phyloP scores from a whole-genome alignment of 1,140 invertebrate species.

The Aphidius ervi region DNA sequence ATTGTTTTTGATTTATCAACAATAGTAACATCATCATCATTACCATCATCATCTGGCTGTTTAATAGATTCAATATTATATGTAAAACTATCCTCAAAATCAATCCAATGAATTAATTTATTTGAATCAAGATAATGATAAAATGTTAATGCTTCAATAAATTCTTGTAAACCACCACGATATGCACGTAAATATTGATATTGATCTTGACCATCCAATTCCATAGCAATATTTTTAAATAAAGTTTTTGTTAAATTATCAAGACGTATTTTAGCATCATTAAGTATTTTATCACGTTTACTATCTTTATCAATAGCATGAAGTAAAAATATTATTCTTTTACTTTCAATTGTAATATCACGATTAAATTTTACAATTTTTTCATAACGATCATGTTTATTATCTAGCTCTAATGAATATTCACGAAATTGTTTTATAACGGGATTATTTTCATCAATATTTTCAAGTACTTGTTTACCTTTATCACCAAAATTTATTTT shows the following conservation, averaged over 20 bases:
- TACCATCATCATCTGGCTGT: constrained; percentile 21
- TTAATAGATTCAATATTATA: constrained; percentile 33
- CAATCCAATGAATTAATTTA: constrained; percentile 46
- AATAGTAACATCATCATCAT: constrained; percentile 10
- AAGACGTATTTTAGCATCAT: constrained; percentile 65
- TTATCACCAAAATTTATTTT: constrained; percentile 40
- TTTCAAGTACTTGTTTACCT: constrained; percentile 40
- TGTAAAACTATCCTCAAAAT: constrained; percentile 50
- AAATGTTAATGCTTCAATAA: constrained; percentile 79
- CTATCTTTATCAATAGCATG: constrained; percentile 69
- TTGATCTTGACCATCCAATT: constrained; percentile 67
- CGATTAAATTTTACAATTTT: constrained; percentile 77
- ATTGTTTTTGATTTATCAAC: constrained; percentile 25
- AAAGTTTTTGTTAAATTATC: constrained; percentile 58
- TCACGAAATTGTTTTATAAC: constrained; percentile 65
- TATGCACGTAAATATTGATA: constrained; percentile 75
- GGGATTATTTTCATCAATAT: constrained; percentile 56
- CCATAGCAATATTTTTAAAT: constrained; percentile 67
- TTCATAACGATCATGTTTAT: constrained; percentile 81
- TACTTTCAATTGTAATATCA: constrained; percentile 90
- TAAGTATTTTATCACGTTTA: constrained; percentile 56
- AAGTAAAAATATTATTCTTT: constrained; percentile 82
- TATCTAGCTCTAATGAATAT: constrained; percentile 69
- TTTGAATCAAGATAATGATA: constrained; percentile 60
- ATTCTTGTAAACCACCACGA: constrained; percentile 79